Conservation (phyloP, 2,113 vertebrate genomes). For the Sebastes schlegelii region DNA sequence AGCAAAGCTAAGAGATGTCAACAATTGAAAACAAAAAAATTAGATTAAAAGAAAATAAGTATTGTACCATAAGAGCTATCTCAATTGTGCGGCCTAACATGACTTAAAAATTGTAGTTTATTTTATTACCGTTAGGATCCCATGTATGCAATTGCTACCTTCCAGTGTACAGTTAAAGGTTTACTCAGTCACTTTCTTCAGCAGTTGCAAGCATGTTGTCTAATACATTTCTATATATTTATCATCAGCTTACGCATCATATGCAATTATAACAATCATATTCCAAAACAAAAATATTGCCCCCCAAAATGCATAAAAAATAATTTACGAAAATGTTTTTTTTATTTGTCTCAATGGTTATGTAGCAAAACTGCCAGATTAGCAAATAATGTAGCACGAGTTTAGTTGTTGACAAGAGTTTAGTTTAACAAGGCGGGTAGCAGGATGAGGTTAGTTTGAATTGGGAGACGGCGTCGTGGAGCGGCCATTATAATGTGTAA, state of each 20-base stretch:
- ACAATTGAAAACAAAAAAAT: not conserved
- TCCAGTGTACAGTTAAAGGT: conserved; percentile 31
- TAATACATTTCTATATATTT: not conserved
- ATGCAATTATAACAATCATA: conserved; percentile 25
- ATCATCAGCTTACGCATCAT: not conserved
- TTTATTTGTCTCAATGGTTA: not conserved
- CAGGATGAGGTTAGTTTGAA: not conserved
- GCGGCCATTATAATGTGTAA: not conserved
- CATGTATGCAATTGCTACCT: conserved; percentile 25
- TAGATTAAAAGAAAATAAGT: not conserved
- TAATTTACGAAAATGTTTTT: not conserved
- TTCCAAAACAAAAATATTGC: not conserved
- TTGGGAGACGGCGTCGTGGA: not conserved
- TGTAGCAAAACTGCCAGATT: not conserved
- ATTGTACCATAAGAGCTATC: conserved; percentile 42
- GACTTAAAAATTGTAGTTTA: not conserved
- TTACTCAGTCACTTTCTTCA: conserved; percentile 34
- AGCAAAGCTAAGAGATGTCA: not conserved
- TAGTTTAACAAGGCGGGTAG: not conserved
- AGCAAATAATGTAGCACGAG: not conserved
- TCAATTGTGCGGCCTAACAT: conserved; percentile 9
- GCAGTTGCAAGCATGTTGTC: conserved; percentile 9
- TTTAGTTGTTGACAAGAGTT: not conserved
- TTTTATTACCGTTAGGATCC: conserved; percentile 21
- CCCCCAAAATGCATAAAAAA: not conserved